Conservation (phyloP, 2,797 vertebrate genomes). For the Gephyroberyx darwinii region DNA sequence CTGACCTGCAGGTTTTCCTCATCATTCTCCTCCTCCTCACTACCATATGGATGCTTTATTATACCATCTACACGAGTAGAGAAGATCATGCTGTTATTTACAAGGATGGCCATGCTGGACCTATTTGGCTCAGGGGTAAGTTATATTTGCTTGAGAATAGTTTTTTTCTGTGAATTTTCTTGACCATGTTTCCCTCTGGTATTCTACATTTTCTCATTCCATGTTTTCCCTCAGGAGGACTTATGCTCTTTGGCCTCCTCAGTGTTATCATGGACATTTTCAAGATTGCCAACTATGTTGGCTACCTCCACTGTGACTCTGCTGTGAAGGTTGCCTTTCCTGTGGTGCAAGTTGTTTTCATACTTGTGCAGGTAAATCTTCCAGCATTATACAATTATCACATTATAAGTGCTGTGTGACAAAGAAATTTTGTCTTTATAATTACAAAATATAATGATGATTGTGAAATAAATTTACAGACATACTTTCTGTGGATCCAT, state of each 20-base stretch:
- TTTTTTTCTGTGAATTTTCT: too few relatives aligned
- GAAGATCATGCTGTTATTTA: conserved; percentile 81
- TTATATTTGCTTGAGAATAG: neutral
- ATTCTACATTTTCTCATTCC: neutral
- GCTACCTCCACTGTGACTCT: conserved; percentile 90
- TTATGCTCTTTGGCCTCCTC: conserved; percentile 91
- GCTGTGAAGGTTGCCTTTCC: conserved; percentile 90
- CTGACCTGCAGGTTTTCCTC: conserved; percentile 87
- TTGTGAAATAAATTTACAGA: conserved; percentile 77
- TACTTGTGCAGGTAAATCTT: conserved; percentile 86
- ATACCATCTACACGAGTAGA: conserved; percentile 76
- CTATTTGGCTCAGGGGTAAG: conserved; percentile 94
- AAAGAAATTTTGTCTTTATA: neutral
- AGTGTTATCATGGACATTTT: conserved; percentile 94
- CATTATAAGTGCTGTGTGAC: neutral
- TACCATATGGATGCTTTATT: conserved; percentile 90
- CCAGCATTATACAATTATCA: neutral
- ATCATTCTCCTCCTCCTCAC: conserved; percentile 87
- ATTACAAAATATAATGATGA: conserved; percentile 10
- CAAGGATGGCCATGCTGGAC: conserved; percentile 91
- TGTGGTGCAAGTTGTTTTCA: conserved; percentile 87
- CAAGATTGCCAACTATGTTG: conserved; percentile 90
- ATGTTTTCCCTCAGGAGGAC: conserved; percentile 82
- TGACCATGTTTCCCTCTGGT: too few relatives aligned
- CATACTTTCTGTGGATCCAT: conserved; percentile 92